phyloP scores from a whole-genome alignment of 1,140 invertebrate genomes.

The Halesus radiatus region DNA sequence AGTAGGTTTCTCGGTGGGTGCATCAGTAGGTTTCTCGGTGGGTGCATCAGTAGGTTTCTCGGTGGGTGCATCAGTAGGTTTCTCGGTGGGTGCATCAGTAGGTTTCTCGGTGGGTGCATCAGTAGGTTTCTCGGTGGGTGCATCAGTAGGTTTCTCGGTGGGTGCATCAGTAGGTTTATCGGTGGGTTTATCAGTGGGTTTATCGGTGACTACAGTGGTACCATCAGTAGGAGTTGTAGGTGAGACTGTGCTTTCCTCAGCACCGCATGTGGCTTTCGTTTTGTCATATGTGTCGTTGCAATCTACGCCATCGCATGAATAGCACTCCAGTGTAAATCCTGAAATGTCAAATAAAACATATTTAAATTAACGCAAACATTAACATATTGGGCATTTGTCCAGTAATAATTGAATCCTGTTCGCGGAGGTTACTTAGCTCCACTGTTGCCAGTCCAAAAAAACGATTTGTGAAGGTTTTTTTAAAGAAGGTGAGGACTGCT shows the following conservation, averaged over 20 bases:
- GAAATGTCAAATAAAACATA: background rate
- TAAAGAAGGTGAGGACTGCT: too few species aligned
- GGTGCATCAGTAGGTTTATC: background rate
- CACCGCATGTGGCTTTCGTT: background rate
- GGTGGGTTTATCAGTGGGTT: background rate
- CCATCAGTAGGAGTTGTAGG: too few species aligned
- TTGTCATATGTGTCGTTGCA: background rate
- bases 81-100: background rate
- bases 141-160: background rate
- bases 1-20: background rate
- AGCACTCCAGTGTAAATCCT: conserved; percentile 9
- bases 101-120: background rate
- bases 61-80: background rate
- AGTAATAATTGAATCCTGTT: too few species aligned
- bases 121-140: background rate
- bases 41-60: background rate
- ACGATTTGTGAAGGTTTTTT: too few species aligned
- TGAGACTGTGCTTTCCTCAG: background rate
- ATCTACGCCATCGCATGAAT: background rate
- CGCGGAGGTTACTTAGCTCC: too few species aligned
- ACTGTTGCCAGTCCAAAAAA: too few species aligned
- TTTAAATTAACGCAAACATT: background rate
- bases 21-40: background rate
- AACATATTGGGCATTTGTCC: too few species aligned
- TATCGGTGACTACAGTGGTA: too few species aligned